Conservation (phyloP, 2,113 vertebrate species). For the Kryptolebias marmoratus region DNA sequence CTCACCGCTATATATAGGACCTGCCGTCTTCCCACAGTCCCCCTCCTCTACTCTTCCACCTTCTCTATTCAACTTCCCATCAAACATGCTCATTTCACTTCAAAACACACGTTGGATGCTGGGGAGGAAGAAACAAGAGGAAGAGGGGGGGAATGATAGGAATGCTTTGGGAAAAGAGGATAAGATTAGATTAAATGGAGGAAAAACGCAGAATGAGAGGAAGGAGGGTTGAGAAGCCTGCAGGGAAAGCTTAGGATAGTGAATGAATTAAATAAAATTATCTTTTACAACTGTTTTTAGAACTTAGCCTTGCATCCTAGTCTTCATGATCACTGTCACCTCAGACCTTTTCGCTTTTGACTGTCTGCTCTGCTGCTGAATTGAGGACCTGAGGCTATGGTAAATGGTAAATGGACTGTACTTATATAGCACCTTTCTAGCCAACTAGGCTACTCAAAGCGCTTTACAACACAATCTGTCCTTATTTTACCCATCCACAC, state of each 20-base stretch:
- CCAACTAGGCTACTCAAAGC: no score
- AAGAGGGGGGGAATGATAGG: conserved; percentile 1
- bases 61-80: conserved; percentile 56
- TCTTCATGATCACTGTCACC: conserved; percentile 4
- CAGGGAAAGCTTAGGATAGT: conserved; percentile 14
- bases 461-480: no score
- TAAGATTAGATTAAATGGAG: conserved; percentile 5
- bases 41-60: conserved; percentile 47
- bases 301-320: background rate
- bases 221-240: conserved; percentile 14
- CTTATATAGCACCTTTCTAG: no score
- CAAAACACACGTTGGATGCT: conserved; percentile 42
- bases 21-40: conserved; percentile 67
- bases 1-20: conserved; percentile 72
- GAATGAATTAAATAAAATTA: background rate
- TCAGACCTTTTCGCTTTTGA: conserved; percentile 24
- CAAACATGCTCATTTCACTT: conserved; percentile 58
- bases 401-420: no score
- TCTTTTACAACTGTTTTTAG: background rate
- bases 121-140: conserved; percentile 12
- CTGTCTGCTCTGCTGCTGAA: conserved; percentile 23
- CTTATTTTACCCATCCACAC: no score
- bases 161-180: conserved; percentile 4
- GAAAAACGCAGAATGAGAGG: background rate
- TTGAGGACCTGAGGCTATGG: conserved; percentile 8